Base-by-base conservation (phyloP, 2,113 vertebrate genomes). In the Salminus brasiliensis region DNA sequence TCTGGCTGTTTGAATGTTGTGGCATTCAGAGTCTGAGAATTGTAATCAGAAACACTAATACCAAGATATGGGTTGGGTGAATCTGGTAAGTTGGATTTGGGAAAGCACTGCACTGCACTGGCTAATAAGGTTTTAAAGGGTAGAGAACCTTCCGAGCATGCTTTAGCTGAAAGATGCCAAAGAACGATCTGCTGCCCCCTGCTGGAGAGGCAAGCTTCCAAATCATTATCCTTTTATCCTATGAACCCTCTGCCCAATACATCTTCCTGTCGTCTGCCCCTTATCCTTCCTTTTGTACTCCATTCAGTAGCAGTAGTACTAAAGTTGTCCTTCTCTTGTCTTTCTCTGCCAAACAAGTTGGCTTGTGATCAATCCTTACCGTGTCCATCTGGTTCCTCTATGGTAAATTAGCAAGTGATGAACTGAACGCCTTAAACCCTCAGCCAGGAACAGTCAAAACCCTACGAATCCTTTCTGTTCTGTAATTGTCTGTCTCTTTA, bases 111-210 rank as follows among this genome's bases (percentile, higher is more conserved):
- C 11, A 41, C 36, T n/a, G 70, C 16, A 47, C 55, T 6, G 3
- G 45, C 43, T 80, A 53, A 45, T 66, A 72, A 52, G 34, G 18
- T 4, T 13, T 62, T 29, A 62, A n/a, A 21, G 23, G 13, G 11
- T 57, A 8, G 12, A 27, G 30, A 15, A 36, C 15, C 23, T 57
- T 53, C 74, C 62, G 36, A 29, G n/a, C 27, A 55, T 32, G 45
- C 13, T 23, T 36, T 23, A 27, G 23, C 21, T 41, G 39, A 39
- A 18, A 18, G 5, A 21, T 11, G 15, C 59, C 75, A 74, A 32
- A 73, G 66, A 57, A 52, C 43, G 21, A 67, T 68, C 47, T 86
- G 82, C 75, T 83, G 76, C 86, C 85, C 86, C 74, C 86, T 89
- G 78, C 86, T 87, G 88, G 85, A 78, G 55, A 76, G 53, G 70